Base-by-base conservation (phyloP, 2,797 vertebrate genomes). In the Spinibarbus caldwelli region DNA sequence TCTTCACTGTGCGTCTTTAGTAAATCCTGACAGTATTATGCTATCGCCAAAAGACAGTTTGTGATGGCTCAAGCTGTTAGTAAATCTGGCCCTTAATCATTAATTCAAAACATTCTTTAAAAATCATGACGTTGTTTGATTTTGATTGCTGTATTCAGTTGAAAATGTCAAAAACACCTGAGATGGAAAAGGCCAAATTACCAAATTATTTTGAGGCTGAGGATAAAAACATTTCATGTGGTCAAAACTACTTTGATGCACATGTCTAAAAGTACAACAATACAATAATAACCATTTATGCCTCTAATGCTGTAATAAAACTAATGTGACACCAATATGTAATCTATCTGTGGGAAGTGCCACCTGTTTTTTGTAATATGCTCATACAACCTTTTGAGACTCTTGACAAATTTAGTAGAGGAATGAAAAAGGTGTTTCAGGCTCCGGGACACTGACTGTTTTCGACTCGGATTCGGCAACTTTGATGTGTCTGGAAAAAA, bases 341-440 rank as follows among this genome's bases (percentile, higher is more conserved):
- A 38, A 26, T n/a, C 52, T 41, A n/a, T 59, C 38, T 78, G 14
- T 77, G 15, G n/a, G 19, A 57, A 77, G 49, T 78, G 36, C 54
- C 36, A 62, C 3, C 3, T 19, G 26, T 19, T 64, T 83, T 72
- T 21, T 73, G 76, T 85, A 85, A 85, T 59, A 67, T 31, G 7
- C 7, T 45, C 6, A 59, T 57, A 70, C 7, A 4, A 99, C 98
- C 98, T 96, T 94, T 98, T 99, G 85, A 99, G 96, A 29, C 95
- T 98, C 93, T 99, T 99, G 89, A 99, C 96, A 93, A 99, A 99
- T 93, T 99, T 99, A 94, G 96, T 98, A 79, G 98, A 98, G 86
- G 98, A 98, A 91, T 99, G 97, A 92, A 99, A 99, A 86, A 99
- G 97, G 86, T 99, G 98, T 90, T 98, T 99, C 88, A 99, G 93